phyloP scores from a whole-genome alignment of 2,113 vertebrate species.

The Pontoporia blainvillei region DNA sequence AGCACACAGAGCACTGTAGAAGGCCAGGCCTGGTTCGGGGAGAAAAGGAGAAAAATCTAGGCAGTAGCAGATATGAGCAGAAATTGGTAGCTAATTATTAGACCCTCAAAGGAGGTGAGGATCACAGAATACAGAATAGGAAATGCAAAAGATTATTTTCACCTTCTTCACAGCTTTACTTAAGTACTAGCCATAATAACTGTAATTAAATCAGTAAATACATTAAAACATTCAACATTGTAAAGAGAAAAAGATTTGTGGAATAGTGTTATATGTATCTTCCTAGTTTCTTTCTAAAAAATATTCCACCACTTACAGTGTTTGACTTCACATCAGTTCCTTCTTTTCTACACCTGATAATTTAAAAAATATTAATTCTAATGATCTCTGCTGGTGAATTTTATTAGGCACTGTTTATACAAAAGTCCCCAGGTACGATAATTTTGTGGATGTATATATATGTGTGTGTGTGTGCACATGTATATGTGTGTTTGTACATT shows the following conservation, averaged over 20 bases:
- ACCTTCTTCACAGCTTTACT: not conserved
- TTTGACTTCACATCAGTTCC: not conserved
- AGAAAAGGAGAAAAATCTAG: not conserved
- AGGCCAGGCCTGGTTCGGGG: not conserved
- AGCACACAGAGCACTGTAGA: not conserved
- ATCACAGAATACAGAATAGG: not conserved
- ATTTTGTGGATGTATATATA: not conserved
- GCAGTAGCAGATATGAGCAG: not conserved
- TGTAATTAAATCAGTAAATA: not conserved
- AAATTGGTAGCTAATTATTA: not conserved
- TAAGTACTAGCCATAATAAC: not conserved
- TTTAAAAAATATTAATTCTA: not conserved
- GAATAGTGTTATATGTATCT: not conserved
- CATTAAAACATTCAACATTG: not conserved
- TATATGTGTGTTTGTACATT: not conserved
- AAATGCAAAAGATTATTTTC: not conserved
- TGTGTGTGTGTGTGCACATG: not conserved
- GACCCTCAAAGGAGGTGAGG: not conserved
- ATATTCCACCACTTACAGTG: not conserved
- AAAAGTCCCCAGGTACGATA: not conserved
- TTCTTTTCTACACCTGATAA: not conserved
- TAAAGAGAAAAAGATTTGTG: not conserved
- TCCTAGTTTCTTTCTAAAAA: not conserved
- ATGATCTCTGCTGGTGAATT: not conserved
- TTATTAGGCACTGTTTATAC: not conserved